Evolutionary conservation across 1,140 invertebrate genomes (phyloP).

Genomic region (Mercenaria mercenaria): DNA sequence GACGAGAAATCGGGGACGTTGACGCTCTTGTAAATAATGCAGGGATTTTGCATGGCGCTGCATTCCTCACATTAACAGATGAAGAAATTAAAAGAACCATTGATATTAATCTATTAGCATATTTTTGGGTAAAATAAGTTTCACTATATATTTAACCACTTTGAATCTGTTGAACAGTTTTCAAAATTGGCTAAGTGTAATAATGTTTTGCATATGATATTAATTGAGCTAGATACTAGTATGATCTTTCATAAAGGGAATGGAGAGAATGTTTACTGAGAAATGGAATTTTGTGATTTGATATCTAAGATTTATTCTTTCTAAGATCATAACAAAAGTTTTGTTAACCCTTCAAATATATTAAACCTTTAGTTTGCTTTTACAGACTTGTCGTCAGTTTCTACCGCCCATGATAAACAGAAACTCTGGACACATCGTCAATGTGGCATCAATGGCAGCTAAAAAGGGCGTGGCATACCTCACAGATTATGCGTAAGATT

Average conservation of each 20-base stretch:
- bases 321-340: too few species aligned
- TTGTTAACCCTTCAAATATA: too few species aligned
- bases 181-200: too few species aligned
- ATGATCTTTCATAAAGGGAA: too few species aligned
- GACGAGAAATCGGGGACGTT: conserved; percentile 94
- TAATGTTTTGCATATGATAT: too few species aligned
- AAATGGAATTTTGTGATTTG: too few species aligned
- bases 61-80: conserved; percentile 94
- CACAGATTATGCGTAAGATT: conserved; percentile 92
- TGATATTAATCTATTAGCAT: conserved; percentile 89
- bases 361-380: too few species aligned
- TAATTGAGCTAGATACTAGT: neutral
- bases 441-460: conserved; percentile 96
- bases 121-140: conserved; percentile 89
- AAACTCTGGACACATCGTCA: conserved; percentile 97
- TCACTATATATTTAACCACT: too few species aligned
- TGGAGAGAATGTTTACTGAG: too few species aligned
- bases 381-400: conserved; percentile 89
- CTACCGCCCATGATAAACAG: conserved; percentile 93
- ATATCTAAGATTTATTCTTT: too few species aligned
- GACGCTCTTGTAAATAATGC: conserved; percentile 97
- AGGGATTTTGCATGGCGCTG: conserved; percentile 94
- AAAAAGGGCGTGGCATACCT: conserved; percentile 91
- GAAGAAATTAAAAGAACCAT: conserved; percentile 89
- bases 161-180: too few species aligned